Percentiles rank a stretch among this genome's conserved stretches.
These are phyloP conservation scores for Fundulus diaphanus DNA, from an alignment of 2,797 vertebrate genomes.

Conservation along the genomic window DNA sequence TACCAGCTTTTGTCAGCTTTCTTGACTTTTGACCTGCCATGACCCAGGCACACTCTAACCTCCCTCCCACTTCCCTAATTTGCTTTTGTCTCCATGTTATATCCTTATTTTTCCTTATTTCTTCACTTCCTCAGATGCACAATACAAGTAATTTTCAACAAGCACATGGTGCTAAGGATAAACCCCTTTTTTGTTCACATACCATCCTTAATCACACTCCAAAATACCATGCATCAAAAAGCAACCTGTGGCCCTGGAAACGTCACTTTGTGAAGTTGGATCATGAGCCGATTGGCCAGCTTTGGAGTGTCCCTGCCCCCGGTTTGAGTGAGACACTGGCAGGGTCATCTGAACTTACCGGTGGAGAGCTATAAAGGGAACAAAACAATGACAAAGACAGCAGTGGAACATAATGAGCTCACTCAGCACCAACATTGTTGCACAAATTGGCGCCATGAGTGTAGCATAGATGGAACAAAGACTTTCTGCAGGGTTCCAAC, in stretches of 20 bases:
- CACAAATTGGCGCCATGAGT: constrained; percentile 13
- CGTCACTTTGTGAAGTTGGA: constrained; percentile 51
- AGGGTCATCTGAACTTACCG: constrained; percentile 20
- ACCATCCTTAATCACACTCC: not conserved
- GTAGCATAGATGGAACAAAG: not conserved
- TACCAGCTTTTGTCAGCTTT: constrained; percentile 61
- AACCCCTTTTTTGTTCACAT: not conserved
- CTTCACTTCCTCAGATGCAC: not conserved
- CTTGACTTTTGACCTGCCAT: constrained; percentile 55
- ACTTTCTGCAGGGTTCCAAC: not conserved
- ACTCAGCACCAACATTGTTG: constrained; percentile 48
- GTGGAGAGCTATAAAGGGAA: constrained; percentile 22
- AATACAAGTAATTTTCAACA: not conserved
- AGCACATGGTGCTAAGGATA: not conserved
- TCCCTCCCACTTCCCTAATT: constrained; percentile 19
- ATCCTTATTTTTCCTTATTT: constrained; percentile 7
- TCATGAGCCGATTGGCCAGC: constrained; percentile 44
- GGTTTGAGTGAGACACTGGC: constrained; percentile 15
- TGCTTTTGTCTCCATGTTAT: constrained; percentile 60
- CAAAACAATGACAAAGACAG: constrained; percentile 37
- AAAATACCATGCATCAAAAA: constrained; percentile 66
- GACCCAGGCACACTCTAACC: constrained; percentile 70
- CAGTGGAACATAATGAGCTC: constrained; percentile 21
- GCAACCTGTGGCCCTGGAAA: constrained; percentile 69
- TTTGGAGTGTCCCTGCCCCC: constrained; percentile 36